phyloP scores from a whole-genome alignment of 2,888 invertebrate species.

The Aspidiotus rigidus region DNA sequence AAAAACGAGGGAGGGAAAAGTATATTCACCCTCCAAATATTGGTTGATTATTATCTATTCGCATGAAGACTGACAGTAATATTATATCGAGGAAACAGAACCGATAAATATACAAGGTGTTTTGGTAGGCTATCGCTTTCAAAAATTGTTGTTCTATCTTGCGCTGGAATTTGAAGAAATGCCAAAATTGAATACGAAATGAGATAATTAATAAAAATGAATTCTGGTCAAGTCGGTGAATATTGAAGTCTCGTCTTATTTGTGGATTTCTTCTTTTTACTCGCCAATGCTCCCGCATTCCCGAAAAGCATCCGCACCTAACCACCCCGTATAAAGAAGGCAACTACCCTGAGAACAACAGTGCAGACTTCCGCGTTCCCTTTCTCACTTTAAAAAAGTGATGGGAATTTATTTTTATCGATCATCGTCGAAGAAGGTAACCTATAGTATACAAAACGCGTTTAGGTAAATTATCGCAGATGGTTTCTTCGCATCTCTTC shows the following conservation, averaged over 20 bases:
- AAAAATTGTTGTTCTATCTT: no score
- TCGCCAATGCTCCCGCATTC: no score
- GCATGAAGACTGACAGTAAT: constrained; percentile 25
- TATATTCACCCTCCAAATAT: constrained; percentile 31
- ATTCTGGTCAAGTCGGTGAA: no score
- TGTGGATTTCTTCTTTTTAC: no score
- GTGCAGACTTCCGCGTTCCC: constrained; percentile 33
- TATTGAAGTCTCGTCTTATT: no score
- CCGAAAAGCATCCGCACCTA: background rate
- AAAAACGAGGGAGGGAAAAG: constrained; percentile 27
- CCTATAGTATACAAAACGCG: constrained; percentile 1
- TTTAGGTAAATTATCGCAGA: constrained; percentile 29
- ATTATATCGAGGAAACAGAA: constrained; percentile 7
- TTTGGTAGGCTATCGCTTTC: no score
- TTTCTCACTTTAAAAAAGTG: constrained; percentile 29
- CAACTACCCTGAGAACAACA: constrained; percentile 27
- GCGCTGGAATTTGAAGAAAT: no score
- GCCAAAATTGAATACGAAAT: no score
- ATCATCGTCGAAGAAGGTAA: constrained; percentile 6
- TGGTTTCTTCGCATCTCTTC: constrained; percentile 16
- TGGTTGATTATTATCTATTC: constrained; percentile 29
- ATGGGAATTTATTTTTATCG: constrained; percentile 21
- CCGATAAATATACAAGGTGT: no score
- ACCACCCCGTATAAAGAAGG: background rate
- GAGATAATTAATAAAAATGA: no score